Conservation (phyloP, 2,113 vertebrate species). For the Microtus ochrogaster region DNA sequence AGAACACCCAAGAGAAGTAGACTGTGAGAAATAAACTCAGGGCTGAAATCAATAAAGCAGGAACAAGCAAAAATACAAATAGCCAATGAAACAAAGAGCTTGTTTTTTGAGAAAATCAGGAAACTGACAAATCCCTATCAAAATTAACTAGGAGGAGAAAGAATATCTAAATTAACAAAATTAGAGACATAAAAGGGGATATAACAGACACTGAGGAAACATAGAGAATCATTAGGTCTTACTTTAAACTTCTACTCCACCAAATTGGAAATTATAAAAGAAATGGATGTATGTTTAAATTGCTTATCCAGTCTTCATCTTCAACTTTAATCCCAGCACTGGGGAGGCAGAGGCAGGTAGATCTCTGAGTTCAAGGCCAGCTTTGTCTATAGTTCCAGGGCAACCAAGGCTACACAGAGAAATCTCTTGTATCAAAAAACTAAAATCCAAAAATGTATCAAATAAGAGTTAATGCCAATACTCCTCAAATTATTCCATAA, state of each 20-base stretch:
- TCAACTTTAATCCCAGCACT: too few species aligned
- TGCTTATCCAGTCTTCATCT: too few species aligned
- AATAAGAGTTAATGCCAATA: too few species aligned
- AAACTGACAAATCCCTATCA: neutral
- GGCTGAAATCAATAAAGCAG: neutral
- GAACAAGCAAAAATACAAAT: neutral
- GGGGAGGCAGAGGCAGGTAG: too few species aligned
- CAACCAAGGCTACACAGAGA: too few species aligned
- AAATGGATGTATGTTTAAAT: neutral
- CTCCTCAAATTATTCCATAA: too few species aligned
- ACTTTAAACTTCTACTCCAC: neutral
- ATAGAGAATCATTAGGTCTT: neutral
- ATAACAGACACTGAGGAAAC: neutral
- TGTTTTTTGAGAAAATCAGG: neutral
- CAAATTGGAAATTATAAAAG: neutral
- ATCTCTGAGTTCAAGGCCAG: too few species aligned
- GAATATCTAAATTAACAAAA: neutral
- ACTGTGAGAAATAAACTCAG: neutral
- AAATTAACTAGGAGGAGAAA: neutral
- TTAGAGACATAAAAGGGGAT: neutral
- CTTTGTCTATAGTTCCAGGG: too few species aligned
- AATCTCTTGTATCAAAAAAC: too few species aligned
- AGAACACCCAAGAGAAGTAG: neutral
- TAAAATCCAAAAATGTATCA: too few species aligned
- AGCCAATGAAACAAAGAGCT: neutral